Percentiles rank a stretch among this genome's conserved stretches.
phyloP scores from a whole-genome alignment of 2,888 invertebrate genomes.

The Lobophora halterata region DNA sequence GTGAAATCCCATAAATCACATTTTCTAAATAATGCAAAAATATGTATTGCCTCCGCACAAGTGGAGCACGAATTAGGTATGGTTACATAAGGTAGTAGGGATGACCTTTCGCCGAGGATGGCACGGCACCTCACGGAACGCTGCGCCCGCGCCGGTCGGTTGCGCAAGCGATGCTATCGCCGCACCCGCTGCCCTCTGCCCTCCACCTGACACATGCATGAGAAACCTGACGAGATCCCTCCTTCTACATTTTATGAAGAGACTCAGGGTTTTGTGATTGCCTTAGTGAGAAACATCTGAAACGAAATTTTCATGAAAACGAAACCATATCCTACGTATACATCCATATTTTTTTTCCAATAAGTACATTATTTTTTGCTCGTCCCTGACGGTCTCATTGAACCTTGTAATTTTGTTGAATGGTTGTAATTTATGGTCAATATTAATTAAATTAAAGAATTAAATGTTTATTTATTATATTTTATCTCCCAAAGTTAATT shows the following conservation, averaged over 20 bases:
- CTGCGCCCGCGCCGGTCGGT: slow-evolving; percentile 42
- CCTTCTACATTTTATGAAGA: slow-evolving; percentile 16
- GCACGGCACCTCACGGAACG: slow-evolving; percentile 62
- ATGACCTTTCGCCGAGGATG: slow-evolving; percentile 64
- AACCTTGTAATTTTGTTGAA: no score
- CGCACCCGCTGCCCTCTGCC: slow-evolving; percentile 56
- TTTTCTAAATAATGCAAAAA: slow-evolving; percentile 17
- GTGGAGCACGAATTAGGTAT: slow-evolving; percentile 35
- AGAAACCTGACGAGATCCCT: slow-evolving; percentile 26
- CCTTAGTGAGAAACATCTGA: neutral
- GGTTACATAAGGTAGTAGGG: slow-evolving; percentile 49
- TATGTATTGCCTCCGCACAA: slow-evolving; percentile 24
- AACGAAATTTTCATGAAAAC: no score
- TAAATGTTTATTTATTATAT: no score
- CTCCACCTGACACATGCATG: slow-evolving; percentile 41
- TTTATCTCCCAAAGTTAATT: no score
- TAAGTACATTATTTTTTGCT: no score
- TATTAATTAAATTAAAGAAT: no score
- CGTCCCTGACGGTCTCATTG: no score
- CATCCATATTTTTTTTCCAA: no score
- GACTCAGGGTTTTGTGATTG: slow-evolving; percentile 7
- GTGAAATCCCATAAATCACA: slow-evolving; percentile 13
- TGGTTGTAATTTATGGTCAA: no score
- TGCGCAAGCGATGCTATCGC: slow-evolving; percentile 44
- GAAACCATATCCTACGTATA: no score